Evolutionary conservation across 64 coral and sea anemone genomes (phyloP), one percentile per base, ranked within the genome.

Genomic region (Platygyra sinensis): DNA sequence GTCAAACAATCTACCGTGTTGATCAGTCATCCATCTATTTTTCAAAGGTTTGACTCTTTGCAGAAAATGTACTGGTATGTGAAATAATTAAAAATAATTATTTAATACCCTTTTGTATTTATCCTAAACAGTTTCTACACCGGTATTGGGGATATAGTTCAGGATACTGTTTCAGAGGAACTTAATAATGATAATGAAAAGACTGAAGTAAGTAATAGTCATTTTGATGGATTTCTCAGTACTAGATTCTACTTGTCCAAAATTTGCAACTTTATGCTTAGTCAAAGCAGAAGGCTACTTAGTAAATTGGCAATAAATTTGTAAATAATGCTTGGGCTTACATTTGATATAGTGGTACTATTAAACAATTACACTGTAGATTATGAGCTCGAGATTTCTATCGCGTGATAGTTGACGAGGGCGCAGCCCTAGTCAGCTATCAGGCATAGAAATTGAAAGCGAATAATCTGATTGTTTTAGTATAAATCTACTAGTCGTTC

Each of bases 121-220:
- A 13, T 92, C 33, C 16, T 24, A 65, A 17, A 22, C 75, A 92
- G 90, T 79, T 92, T 92, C 61, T 92, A 92, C 39, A 81, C 84
- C 72, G 73, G 31, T 86, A 57, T 72, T 55, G 90, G 90, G 10
- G 3, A 74, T 13, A 87, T 92, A 49, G 24, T 85, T 71, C 62
- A 72, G 42, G 81, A 72, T 27, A 29, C 31, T 27, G 12, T 85
- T 50, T 85, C 81, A 51, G 62, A 85, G 16, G 81, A 85, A 25
- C 38, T 85, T 52, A 85, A 63, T 81, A 81, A 85, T 87, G 90
- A 87, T 74, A 86, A 80, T 51, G 80, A 87, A 92, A 92, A 80
- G 29, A 36, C 64, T 76, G 67, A 91, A 85, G 32, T 75, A 78
- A 89, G 61, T 52, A 72, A 74, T n/a, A n/a, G n/a, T n/a, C n/a